phyloP scores from a whole-genome alignment of 2,797 vertebrate species.

The Bovichtus variegatus region DNA sequence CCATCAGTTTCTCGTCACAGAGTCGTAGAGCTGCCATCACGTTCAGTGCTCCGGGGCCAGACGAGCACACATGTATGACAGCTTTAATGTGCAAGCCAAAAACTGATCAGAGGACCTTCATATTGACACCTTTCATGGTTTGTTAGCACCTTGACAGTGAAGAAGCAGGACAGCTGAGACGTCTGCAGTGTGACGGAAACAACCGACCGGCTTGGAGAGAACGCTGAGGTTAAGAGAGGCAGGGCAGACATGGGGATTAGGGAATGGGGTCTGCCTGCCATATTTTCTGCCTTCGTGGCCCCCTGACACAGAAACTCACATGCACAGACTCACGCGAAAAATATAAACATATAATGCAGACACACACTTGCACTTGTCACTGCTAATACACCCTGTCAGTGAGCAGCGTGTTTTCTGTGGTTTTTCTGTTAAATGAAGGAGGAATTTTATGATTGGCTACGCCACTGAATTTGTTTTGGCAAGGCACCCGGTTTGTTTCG shows the following conservation, averaged over 20 bases:
- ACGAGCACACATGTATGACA: constrained; percentile 55
- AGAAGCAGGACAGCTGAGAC: constrained; percentile 68
- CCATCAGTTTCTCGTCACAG: constrained; percentile 58
- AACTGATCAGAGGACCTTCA: constrained; percentile 70
- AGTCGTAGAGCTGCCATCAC: constrained; percentile 66
- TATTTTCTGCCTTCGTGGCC: constrained; percentile 50
- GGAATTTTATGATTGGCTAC: constrained; percentile 45
- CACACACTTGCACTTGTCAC: constrained; percentile 42
- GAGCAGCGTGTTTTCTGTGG: constrained; percentile 26
- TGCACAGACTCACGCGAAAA: constrained; percentile 27
- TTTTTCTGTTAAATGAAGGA: constrained; percentile 36
- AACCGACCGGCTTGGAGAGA: constrained; percentile 37
- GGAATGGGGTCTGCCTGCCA: constrained; percentile 30
- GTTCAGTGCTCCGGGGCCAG: constrained; percentile 45
- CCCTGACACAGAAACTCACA: constrained; percentile 30
- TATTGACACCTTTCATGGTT: constrained; percentile 78
- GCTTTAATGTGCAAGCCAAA: constrained; percentile 73
- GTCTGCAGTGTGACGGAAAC: constrained; percentile 50
- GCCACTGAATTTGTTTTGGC: constrained; percentile 58
- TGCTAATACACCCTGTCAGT: constrained; percentile 51
- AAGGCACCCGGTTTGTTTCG: constrained; percentile 9
- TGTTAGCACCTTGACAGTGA: constrained; percentile 79
- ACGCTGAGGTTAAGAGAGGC: constrained; percentile 35
- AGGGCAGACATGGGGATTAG: constrained; percentile 51
- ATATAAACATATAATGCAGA: constrained; percentile 43